Evolutionary conservation across 2,113 vertebrate genomes (phyloP).

Genomic region (Circaetus cinerascens): DNA sequence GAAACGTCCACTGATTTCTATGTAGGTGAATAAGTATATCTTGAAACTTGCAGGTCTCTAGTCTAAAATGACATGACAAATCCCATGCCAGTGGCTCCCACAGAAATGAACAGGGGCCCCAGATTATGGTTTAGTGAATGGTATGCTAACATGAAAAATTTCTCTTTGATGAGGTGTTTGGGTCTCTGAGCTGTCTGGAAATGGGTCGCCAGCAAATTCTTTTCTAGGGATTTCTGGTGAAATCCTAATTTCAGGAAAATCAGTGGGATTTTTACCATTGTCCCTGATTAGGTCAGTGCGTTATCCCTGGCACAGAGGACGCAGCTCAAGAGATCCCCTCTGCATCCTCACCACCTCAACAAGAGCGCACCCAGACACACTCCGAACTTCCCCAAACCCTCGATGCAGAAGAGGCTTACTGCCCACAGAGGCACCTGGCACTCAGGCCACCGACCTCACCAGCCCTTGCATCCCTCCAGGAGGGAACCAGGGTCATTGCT

Average conservation of each 20-base stretch:
- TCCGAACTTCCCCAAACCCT: not conserved
- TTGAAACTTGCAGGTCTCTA: not conserved
- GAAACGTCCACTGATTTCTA: rapidly evolving
- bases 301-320: not conserved
- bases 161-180: not conserved
- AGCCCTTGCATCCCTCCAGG: not conserved
- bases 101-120: not conserved
- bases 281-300: not conserved
- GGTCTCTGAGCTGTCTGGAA: not conserved
- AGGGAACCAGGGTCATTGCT: not conserved
- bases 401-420: rapidly evolving
- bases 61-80: not conserved
- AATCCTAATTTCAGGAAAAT: not conserved
- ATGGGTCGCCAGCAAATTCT: not conserved
- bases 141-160: not conserved
- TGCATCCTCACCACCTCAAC: not conserved
- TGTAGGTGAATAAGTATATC: not conserved
- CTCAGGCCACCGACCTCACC: not conserved
- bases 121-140: not conserved
- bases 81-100: not conserved
- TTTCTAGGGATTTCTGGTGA: not conserved
- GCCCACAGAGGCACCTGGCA: not conserved
- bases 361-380: not conserved
- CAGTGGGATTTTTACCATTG: not conserved
- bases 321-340: not conserved